phyloP scores from a whole-genome alignment of 2,888 invertebrate genomes.

The Apoda limacodes region DNA sequence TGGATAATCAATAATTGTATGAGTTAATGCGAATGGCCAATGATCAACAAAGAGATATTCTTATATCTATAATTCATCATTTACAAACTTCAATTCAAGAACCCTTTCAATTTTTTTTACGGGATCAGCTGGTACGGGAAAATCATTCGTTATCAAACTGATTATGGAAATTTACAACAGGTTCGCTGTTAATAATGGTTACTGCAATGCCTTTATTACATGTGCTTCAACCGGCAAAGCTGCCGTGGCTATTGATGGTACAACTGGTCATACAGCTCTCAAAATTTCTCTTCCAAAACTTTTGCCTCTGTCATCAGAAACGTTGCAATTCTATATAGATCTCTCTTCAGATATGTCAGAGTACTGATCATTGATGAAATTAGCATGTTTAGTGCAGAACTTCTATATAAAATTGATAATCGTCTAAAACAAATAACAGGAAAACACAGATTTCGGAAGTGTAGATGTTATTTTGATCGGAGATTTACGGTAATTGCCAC shows the following conservation, averaged over 20 bases:
- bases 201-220: background rate
- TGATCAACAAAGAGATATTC: background rate
- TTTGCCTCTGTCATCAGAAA: background rate
- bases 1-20: background rate
- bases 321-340: constrained; percentile 11
- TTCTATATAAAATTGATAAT: constrained; percentile 26
- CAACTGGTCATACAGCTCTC: background rate
- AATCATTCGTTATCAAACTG: background rate
- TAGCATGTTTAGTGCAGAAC: constrained; percentile 31
- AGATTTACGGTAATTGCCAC: constrained; percentile 24
- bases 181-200: background rate
- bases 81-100: no score
- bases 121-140: background rate
- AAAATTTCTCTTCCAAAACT: background rate
- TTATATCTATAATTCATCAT: no score
- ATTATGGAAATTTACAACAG: background rate
- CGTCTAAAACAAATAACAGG: constrained; percentile 32
- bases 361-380: constrained; percentile 34
- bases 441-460: constrained; percentile 18
- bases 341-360: constrained; percentile 24
- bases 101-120: background rate
- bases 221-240: background rate
- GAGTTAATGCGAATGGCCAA: background rate
- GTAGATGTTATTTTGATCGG: constrained; percentile 21
- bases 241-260: background rate